These are phyloP conservation scores for Trachelus iudaicus DNA, from an alignment of 2,888 invertebrate species.

Conservation along the genomic window DNA sequence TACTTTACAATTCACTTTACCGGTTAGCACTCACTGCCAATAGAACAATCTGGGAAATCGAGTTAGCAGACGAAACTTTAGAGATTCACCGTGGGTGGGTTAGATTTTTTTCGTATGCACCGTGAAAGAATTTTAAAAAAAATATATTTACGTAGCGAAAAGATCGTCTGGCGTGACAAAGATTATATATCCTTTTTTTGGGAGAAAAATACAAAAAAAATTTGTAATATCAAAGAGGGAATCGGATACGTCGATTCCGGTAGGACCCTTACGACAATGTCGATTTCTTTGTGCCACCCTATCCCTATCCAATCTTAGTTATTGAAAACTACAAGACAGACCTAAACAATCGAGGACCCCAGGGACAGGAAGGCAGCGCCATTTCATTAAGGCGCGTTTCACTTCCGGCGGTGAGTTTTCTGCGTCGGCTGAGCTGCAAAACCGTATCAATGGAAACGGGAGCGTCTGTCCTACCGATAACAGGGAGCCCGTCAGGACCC, in stretches of 20 bases:
- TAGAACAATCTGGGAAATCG: slow-evolving; percentile 59
- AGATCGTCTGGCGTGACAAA: background rate
- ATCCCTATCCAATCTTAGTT: slow-evolving; percentile 52
- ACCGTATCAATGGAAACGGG: background rate
- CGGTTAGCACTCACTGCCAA: slow-evolving; percentile 59
- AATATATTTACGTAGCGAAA: background rate
- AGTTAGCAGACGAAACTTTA: slow-evolving; percentile 42
- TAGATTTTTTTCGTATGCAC: background rate
- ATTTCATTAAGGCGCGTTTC: slow-evolving; percentile 48
- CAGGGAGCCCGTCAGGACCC: background rate
- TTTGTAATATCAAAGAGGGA: background rate
- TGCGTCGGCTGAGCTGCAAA: background rate
- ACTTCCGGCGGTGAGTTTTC: background rate
- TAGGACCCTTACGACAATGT: slow-evolving; percentile 20
- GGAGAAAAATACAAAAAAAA: background rate
- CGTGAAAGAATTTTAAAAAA: too few relatives aligned
- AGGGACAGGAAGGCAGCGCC: slow-evolving; percentile 40
- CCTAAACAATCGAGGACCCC: slow-evolving; percentile 50
- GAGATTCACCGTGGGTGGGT: background rate
- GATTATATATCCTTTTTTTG: background rate
- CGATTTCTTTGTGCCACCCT: slow-evolving; percentile 32
- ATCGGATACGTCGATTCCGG: background rate
- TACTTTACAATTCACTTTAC: slow-evolving; percentile 65
- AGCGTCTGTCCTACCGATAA: background rate
- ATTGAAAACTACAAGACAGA: slow-evolving; percentile 46